A percentile compares a stretch with the other conserved stretches of the same genome.
Conservation (phyloP, 2,888 invertebrate species). For the Venustoraphidia nigricollis region DNA sequence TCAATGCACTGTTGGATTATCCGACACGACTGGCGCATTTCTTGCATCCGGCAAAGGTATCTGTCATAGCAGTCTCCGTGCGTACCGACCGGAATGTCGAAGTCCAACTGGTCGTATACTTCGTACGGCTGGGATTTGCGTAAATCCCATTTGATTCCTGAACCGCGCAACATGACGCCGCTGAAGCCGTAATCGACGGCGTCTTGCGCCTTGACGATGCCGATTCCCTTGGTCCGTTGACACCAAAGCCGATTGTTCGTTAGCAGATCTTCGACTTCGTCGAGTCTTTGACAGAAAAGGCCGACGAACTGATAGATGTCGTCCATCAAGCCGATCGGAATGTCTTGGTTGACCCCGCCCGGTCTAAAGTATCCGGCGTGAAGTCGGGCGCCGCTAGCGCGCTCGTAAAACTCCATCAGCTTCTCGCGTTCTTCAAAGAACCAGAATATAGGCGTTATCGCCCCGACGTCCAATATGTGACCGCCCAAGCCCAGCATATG, state of each 20-base stretch:
- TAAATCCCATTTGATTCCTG: slow-evolving; percentile 80
- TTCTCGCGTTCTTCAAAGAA: slow-evolving; percentile 81
- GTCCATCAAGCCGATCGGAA: slow-evolving; percentile 57
- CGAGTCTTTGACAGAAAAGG: slow-evolving; percentile 56
- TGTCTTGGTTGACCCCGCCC: slow-evolving; percentile 58
- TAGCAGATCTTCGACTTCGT: slow-evolving; percentile 70
- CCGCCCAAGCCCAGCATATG: slow-evolving; percentile 63
- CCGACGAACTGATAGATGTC: slow-evolving; percentile 57
- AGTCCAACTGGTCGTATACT: slow-evolving; percentile 65
- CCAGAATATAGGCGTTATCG: slow-evolving; percentile 84
- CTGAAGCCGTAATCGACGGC: slow-evolving; percentile 61
- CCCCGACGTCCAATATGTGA: slow-evolving; percentile 68
- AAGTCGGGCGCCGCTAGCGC: slow-evolving; percentile 69
- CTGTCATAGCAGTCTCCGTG: slow-evolving; percentile 79
- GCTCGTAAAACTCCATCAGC: slow-evolving; percentile 70
- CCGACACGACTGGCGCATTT: slow-evolving; percentile 61
- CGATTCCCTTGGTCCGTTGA: slow-evolving; percentile 57
- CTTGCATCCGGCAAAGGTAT: slow-evolving; percentile 47
- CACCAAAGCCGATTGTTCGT: slow-evolving; percentile 62
- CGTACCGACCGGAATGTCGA: slow-evolving; percentile 67
- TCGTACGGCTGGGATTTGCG: slow-evolving; percentile 73
- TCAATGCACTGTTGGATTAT: slow-evolving; percentile 72
- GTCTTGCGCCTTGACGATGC: slow-evolving; percentile 53
- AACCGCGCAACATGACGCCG: slow-evolving; percentile 63
- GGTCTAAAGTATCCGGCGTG: slow-evolving; percentile 71